Evolutionary conservation across 2,888 invertebrate species (phyloP).

Genomic region (Chydorus sphaericus): DNA sequence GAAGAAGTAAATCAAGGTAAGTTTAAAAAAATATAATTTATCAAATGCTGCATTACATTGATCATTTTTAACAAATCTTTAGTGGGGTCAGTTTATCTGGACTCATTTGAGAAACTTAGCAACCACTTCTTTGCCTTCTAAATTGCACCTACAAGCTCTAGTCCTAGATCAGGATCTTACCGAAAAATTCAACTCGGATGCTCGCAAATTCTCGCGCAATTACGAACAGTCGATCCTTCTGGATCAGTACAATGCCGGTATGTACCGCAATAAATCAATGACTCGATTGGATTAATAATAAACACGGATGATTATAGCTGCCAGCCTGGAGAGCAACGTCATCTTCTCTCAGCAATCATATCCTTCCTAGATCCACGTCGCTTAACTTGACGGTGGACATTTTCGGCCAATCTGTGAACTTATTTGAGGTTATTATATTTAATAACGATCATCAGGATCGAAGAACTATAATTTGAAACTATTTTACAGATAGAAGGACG

Average conservation of each 20-base stretch:
- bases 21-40: neutral
- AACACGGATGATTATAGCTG: too few relatives aligned
- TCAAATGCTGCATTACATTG: neutral
- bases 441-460: neutral
- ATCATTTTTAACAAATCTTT: constrained; percentile 1
- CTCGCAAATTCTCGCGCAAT: constrained; percentile 79
- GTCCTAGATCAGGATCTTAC: constrained; percentile 62
- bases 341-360: constrained; percentile 78
- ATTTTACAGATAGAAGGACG: constrained; percentile 50
- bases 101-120: constrained; percentile 77
- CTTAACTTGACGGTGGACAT: constrained; percentile 71
- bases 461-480: neutral
- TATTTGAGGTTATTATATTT: constrained; percentile 47
- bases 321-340: constrained; percentile 63
- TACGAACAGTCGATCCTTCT: constrained; percentile 77
- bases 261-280: constrained; percentile 20
- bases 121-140: constrained; percentile 68
- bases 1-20: constrained; percentile 77
- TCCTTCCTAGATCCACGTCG: constrained; percentile 57
- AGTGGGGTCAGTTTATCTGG: constrained; percentile 66
- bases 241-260: constrained; percentile 73
- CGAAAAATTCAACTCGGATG: constrained; percentile 68
- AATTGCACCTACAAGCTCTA: constrained; percentile 69
- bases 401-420: constrained; percentile 79
- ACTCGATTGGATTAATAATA: constrained; percentile 16